Percentiles rank a stretch among this genome's conserved stretches.
Conservation (phyloP, 2,888 invertebrate genomes). For the Polietes domitor region DNA sequence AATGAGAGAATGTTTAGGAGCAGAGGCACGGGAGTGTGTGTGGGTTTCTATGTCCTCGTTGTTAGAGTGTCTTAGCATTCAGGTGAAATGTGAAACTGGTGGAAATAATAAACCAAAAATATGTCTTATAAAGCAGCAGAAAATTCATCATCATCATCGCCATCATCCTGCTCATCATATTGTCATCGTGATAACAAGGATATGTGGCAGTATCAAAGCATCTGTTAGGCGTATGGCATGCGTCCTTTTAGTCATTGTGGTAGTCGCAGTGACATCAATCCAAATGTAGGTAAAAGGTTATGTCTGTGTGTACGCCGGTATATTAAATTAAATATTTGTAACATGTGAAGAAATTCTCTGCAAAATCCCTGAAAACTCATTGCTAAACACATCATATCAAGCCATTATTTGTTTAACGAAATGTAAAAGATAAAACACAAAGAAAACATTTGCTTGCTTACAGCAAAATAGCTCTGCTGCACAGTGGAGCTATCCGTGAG, state of each 20-base stretch:
- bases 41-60: neutral
- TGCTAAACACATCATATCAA: conserved; percentile 23
- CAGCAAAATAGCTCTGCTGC: too few species aligned
- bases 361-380: too few species aligned
- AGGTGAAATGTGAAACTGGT: conserved; percentile 58
- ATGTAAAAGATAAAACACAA: conserved; percentile 51
- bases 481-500: too few species aligned
- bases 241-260: neutral
- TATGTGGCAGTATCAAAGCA: neutral
- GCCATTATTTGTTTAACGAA: conserved; percentile 49
- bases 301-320: too few species aligned
- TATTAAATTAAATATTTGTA: too few species aligned
- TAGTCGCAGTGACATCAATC: neutral
- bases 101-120: conserved; percentile 64
- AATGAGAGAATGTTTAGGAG: neutral
- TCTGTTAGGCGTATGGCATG: neutral
- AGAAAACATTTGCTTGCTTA: too few species aligned
- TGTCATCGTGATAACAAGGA: conserved; percentile 4
- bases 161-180: neutral
- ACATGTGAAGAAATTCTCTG: too few species aligned
- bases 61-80: conserved; percentile 35
- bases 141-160: conserved; percentile 42
- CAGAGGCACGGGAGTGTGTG: neutral
- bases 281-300: neutral
- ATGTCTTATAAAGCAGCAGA: conserved; percentile 34